Evolutionary conservation across 2,888 invertebrate species (phyloP).

Genomic region (Brenthis daphne): DNA sequence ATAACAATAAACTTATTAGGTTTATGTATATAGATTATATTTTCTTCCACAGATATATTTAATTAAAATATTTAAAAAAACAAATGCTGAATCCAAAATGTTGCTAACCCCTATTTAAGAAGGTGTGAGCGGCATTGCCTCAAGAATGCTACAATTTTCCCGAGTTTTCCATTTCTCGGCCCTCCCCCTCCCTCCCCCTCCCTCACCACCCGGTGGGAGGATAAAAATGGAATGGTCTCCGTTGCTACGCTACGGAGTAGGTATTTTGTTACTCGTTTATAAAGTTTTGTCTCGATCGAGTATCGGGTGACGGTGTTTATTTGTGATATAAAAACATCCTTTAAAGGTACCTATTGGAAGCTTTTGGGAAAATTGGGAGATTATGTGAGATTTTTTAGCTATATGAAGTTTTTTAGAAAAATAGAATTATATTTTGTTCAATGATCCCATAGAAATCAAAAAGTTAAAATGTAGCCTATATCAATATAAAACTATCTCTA

Average conservation of each 20-base stretch:
- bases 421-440: no score
- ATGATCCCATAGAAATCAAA: no score
- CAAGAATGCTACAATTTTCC: slow-evolving; percentile 83
- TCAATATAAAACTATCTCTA: no score
- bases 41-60: no score
- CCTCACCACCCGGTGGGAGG: slow-evolving; percentile 48
- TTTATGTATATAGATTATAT: no score
- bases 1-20: no score
- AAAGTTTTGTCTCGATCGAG: slow-evolving; percentile 37
- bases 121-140: slow-evolving; percentile 81
- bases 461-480: no score
- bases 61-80: background rate
- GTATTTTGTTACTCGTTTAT: slow-evolving; percentile 44
- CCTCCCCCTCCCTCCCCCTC: slow-evolving; percentile 54
- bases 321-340: slow-evolving; percentile 1
- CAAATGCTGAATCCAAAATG: slow-evolving; percentile 47
- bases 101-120: slow-evolving; percentile 62
- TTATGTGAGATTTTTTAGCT: no score
- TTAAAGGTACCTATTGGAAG: background rate
- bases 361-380: background rate
- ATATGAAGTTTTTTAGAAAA: no score
- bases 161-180: slow-evolving; percentile 82
- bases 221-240: slow-evolving; percentile 71
- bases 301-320: slow-evolving; percentile 28
- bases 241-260: slow-evolving; percentile 65